Conservation (phyloP, 2,113 vertebrate genomes). For the Collichthys lucidus region DNA sequence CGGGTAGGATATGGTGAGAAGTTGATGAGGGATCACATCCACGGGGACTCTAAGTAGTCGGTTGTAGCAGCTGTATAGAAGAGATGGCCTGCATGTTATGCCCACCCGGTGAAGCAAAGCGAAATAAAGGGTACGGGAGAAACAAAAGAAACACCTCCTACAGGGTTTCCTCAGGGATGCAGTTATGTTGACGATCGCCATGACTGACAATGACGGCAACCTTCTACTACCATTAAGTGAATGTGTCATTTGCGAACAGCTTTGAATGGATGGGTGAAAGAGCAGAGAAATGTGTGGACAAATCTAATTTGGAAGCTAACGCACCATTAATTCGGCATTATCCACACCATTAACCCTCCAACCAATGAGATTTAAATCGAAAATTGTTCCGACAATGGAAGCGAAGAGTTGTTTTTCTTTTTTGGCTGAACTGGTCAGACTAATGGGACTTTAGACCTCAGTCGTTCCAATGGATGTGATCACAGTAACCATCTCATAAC, state of each 20-base stretch:
- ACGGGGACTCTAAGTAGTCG: background rate
- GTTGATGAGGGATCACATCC: background rate
- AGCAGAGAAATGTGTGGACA: background rate
- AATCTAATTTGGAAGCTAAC: constrained; percentile 10
- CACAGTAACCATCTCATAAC: too few species aligned
- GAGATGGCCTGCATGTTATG: background rate
- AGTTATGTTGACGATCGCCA: background rate
- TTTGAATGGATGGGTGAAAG: background rate
- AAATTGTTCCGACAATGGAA: background rate
- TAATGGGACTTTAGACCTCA: background rate
- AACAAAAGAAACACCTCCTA: background rate
- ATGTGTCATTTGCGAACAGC: background rate
- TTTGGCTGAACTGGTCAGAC: background rate
- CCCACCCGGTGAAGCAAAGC: background rate
- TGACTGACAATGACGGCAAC: background rate
- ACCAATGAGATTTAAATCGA: background rate
- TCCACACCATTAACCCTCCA: constrained; percentile 17
- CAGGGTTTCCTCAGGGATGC: background rate
- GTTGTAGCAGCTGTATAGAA: background rate
- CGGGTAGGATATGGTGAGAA: background rate
- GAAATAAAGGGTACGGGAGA: background rate
- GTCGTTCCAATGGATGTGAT: background rate
- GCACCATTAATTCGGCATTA: constrained; percentile 15
- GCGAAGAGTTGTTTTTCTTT: background rate
- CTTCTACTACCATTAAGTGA: background rate